A percentile compares a stretch with the other conserved stretches of the same genome.
phyloP scores from a whole-genome alignment of 2,888 invertebrate genomes.

The Cosmopolites sordidus region DNA sequence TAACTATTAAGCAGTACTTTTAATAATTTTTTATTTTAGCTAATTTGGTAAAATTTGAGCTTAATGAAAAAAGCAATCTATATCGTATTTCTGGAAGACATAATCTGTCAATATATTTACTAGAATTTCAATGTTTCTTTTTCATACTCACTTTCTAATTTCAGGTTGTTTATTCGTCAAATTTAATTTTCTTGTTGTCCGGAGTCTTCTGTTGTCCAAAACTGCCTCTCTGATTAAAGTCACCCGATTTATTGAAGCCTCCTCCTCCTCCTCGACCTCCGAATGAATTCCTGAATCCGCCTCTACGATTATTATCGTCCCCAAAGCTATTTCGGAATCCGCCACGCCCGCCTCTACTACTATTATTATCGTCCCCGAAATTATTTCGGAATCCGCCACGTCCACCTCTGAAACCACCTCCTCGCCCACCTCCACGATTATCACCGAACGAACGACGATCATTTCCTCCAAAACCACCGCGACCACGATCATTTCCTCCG shows the following conservation, averaged over 20 bases:
- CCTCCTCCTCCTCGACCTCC: slow-evolving; percentile 30
- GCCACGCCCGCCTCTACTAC: slow-evolving; percentile 31
- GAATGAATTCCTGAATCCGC: slow-evolving; percentile 41
- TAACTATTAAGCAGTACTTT: too few relatives aligned
- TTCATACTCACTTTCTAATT: too few relatives aligned
- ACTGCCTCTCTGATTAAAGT: slow-evolving; percentile 58
- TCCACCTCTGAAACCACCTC: slow-evolving; percentile 30
- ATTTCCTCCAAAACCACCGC: slow-evolving; percentile 29
- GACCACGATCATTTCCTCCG: slow-evolving; percentile 37
- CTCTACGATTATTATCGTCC: slow-evolving; percentile 32
- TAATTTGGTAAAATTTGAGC: too few relatives aligned
- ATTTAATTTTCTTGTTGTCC: slow-evolving; percentile 74
- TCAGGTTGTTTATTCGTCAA: slow-evolving; percentile 57
- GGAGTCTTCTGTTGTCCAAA: slow-evolving; percentile 53
- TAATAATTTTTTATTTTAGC: too few relatives aligned
- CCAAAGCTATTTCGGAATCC: slow-evolving; percentile 35
- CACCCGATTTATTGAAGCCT: slow-evolving; percentile 31
- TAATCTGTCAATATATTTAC: too few relatives aligned
- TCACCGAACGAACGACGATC: slow-evolving; percentile 40
- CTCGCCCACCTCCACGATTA: slow-evolving; percentile 38
- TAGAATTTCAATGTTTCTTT: too few relatives aligned
- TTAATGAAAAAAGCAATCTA: too few relatives aligned
- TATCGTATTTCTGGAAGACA: too few relatives aligned
- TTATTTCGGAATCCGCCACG: slow-evolving; percentile 35
- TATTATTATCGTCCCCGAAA: slow-evolving; percentile 31